Conservation (phyloP, 2,113 vertebrate genomes). For the Varanus salvator region DNA sequence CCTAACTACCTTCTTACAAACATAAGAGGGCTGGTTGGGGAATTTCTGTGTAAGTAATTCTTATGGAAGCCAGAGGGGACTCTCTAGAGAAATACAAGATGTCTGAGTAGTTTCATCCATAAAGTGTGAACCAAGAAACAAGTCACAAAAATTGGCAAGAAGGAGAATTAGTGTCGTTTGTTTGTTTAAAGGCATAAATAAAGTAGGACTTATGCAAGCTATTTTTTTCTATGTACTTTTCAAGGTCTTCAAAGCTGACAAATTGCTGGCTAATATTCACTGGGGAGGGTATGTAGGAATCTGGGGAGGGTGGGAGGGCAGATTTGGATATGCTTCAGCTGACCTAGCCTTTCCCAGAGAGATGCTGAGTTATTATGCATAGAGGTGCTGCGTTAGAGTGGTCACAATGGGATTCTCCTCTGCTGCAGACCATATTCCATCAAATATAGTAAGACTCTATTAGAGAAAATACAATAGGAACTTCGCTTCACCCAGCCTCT, state of each 20-base stretch:
- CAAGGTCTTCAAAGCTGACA: neutral
- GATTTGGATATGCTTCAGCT: constrained; percentile 14
- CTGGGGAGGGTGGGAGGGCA: neutral
- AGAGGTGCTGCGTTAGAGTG: constrained; percentile 35
- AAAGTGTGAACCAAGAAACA: neutral
- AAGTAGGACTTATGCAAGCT: neutral
- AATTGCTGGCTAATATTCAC: constrained; percentile 46
- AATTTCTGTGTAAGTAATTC: neutral
- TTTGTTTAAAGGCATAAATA: neutral
- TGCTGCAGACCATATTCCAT: constrained; percentile 73
- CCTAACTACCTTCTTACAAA: neutral
- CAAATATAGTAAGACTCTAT: constrained; percentile 75
- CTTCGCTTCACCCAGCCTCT: constrained; percentile 65
- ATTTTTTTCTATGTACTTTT: neutral
- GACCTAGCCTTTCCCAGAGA: constrained; percentile 39
- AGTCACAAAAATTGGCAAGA: neutral
- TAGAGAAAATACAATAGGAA: constrained; percentile 74
- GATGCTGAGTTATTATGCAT: constrained; percentile 54
- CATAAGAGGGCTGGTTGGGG: constrained; percentile 18
- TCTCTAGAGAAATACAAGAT: neutral
- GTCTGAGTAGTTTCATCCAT: neutral
- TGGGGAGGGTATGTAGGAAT: neutral
- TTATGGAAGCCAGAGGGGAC: neutral
- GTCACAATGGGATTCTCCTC: constrained; percentile 71
- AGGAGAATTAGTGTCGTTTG: neutral